Evolutionary conservation across 2,888 invertebrate species (phyloP), one percentile per base, ranked within the genome.

Genomic region (Cistogaster globosa): DNA sequence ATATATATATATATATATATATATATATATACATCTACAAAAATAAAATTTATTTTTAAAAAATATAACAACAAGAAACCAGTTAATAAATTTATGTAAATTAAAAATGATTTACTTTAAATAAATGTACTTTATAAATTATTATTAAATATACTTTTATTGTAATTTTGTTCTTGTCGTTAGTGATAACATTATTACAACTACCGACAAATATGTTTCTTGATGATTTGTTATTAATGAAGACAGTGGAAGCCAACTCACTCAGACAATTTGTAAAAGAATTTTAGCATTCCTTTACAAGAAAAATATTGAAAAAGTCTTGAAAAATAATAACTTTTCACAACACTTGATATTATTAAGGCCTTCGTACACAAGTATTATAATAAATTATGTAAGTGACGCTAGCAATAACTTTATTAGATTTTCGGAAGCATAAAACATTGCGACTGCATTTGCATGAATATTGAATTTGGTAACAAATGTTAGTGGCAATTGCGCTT

Each of bases 41-140:
- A 26, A 26, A 26, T 26, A 26, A 26, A 32, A 32, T 32, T 6
- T 42, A 12, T 7, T 6, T 6, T 4, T 6, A 42, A 11, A 32
- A 32, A 7, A 12, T 42, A 12, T 1, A 42, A 12, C 4, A 42
- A 42, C 11, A 2, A 42, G 12, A 12, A 42, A 42, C 12, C 1
- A 42, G 2, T 2, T 2, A 12, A 12, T 42, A 12, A 42, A 12
- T 42, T 12, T 12, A 42, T 42, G 9, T 42, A 11, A 42, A 42
- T 12, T 42, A 48, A 57, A 67, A 67, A 67, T 67, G 32, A 57
- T 57, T 65, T 76, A 65, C 65, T 76, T 32, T 57, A 48, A 76
- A 57, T 67, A 57, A 57, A 67, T 76, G 48, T 57, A 45, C 20
- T 20, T 48, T 36, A 5, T 48, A 42, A 57, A 65, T 32, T 76